These are phyloP conservation scores for Zonitis immaculata DNA, from an alignment of 2,888 invertebrate species.

Conservation along the genomic window DNA sequence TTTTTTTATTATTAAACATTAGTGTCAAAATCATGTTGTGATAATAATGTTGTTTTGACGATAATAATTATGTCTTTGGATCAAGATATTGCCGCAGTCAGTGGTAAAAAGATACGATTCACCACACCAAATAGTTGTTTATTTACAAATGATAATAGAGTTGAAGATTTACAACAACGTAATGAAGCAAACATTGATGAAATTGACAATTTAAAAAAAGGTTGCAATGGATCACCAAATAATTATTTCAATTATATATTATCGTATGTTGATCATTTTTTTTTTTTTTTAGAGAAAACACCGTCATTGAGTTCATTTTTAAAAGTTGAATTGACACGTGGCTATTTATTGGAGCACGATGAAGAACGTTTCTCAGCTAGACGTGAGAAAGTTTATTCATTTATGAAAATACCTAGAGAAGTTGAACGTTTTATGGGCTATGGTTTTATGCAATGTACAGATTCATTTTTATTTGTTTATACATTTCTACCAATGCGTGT, in stretches of 20 bases:
- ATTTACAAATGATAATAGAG: constrained; percentile 43
- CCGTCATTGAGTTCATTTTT: constrained; percentile 64
- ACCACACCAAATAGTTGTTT: constrained; percentile 47
- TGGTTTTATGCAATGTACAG: constrained; percentile 93
- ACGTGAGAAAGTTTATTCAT: constrained; percentile 93
- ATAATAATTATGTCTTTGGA: constrained; percentile 14
- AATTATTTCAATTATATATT: not conserved
- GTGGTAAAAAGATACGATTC: constrained; percentile 49
- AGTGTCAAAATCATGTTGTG: constrained; percentile 14
- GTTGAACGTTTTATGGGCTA: constrained; percentile 89
- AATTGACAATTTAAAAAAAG: constrained; percentile 37
- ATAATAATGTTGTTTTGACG: not conserved
- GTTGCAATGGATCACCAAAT: not conserved
- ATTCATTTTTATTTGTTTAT: constrained; percentile 95
- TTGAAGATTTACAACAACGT: constrained; percentile 43
- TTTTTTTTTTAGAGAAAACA: constrained; percentile 32
- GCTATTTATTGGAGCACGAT: constrained; percentile 91
- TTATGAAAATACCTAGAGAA: constrained; percentile 91
- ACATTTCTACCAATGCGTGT: constrained; percentile 95
- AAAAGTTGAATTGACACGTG: constrained; percentile 82
- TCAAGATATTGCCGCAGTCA: constrained; percentile 2
- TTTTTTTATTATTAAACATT: not conserved
- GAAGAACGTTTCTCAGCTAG: constrained; percentile 92
- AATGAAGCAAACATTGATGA: constrained; percentile 29
- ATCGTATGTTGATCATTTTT: not conserved